Evolutionary conservation across 2,888 invertebrate genomes (phyloP).

Genomic region (Erpobdella octoculata): DNA sequence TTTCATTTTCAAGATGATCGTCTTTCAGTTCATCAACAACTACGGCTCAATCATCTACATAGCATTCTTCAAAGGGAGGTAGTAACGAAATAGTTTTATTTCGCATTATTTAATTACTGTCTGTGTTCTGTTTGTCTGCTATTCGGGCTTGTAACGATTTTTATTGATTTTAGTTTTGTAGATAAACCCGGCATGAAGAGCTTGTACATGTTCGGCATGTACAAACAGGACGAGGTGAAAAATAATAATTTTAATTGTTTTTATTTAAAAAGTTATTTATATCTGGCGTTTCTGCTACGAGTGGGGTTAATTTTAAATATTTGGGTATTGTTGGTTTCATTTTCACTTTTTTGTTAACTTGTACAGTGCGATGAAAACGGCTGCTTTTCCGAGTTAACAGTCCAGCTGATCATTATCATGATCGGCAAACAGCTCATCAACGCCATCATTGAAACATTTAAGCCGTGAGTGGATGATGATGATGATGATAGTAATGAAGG

Average conservation of each 20-base stretch:
- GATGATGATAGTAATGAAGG: too few species aligned
- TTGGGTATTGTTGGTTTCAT: background rate
- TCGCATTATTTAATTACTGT: background rate
- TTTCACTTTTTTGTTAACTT: too few species aligned
- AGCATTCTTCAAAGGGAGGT: constrained; percentile 42
- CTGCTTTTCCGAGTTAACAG: constrained; percentile 82
- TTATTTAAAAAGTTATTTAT: background rate
- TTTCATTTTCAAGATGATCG: constrained; percentile 42
- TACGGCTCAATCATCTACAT: constrained; percentile 42
- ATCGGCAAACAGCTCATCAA: constrained; percentile 88
- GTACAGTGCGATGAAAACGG: constrained; percentile 82
- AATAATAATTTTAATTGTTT: background rate
- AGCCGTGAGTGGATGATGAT: constrained; percentile 77
- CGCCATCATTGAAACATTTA: constrained; percentile 72
- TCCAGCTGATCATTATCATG: constrained; percentile 90
- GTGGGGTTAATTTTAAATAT: too few species aligned
- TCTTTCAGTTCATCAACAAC: constrained; percentile 43
- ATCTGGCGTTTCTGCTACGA: too few species aligned
- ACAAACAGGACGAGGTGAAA: constrained; percentile 32
- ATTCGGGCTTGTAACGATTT: background rate
- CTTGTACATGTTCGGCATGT: constrained; percentile 31
- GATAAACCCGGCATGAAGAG: constrained; percentile 24
- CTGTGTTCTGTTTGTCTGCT: background rate
- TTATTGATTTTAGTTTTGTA: constrained; percentile 18
- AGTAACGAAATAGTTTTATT: background rate